Evolutionary conservation across 2,113 vertebrate species (phyloP).

Genomic region (Leuciscus idus): DNA sequence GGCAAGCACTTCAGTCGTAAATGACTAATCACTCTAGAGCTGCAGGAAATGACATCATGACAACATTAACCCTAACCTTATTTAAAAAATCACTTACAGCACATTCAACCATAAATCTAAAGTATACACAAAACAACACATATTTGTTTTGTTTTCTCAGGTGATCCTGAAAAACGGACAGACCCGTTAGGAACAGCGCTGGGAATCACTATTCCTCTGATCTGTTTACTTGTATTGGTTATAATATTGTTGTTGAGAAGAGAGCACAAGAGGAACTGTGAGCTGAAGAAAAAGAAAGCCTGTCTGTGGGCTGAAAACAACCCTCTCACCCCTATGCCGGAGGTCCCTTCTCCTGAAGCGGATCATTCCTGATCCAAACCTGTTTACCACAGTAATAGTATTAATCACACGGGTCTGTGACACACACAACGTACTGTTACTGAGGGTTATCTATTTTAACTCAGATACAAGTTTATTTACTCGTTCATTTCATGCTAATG

Average conservation of each 20-base stretch:
- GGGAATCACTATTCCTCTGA: constrained; percentile 27
- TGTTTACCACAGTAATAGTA: not conserved
- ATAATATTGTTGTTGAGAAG: constrained; percentile 46
- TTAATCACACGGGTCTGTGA: not conserved
- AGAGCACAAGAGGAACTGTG: constrained; percentile 43
- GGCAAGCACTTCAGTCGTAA: not conserved
- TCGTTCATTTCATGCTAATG: not conserved
- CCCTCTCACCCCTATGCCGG: constrained; percentile 37
- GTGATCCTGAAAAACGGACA: rapidly evolving
- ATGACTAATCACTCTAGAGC: constrained; percentile 1
- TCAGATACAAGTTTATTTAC: not conserved
- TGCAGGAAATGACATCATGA: not conserved
- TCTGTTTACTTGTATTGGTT: constrained; percentile 56
- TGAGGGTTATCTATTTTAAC: not conserved
- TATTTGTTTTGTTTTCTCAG: constrained; percentile 43
- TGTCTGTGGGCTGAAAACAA: constrained; percentile 69
- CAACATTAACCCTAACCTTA: not conserved
- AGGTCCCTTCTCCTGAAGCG: not conserved
- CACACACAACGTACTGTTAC: not conserved
- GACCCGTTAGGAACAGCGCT: constrained; percentile 31
- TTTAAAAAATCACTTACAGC: not conserved
- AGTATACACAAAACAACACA: no score
- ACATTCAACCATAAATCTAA: not conserved
- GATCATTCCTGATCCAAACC: not conserved
- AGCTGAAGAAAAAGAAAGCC: constrained; percentile 38